Base-by-base conservation (phyloP, 2,797 vertebrate species). In the Coendou prehensilis region DNA sequence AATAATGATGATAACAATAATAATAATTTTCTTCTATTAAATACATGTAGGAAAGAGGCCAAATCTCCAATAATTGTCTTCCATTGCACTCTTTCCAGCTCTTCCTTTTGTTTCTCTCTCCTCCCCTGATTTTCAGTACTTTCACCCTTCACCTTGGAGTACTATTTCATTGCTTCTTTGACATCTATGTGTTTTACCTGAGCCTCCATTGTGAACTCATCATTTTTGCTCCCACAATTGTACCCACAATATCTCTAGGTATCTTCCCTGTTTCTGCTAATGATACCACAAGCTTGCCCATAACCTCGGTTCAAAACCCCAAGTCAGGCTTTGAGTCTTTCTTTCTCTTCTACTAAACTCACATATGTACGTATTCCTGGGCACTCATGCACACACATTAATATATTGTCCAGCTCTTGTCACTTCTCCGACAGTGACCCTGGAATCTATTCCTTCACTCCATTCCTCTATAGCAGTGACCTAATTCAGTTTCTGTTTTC, bases 71-170 rank as follows among this genome's bases (percentile, higher is more conserved):
- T 20, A 64, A 80, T 9, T 17, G 23, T 69, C 45, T 79, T 67
- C 69, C 20, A 20, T n/a, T 73, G 73, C 9, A 87, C 10, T 8
- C n/a, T 88, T 47, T 13, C 18, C 30, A 26, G 22, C 8, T 54
- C 71, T 81, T 87, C 45, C 26, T 93, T 61, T 64, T 15, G 11
- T 76, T 45, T 80, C 50, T 96, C 11, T 73, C 45, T 64, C 41
- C 84, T 86, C 37, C 14, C 30, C 63, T 61, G 67, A 92, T 93
- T 97, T 82, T 95, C 61, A 47, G 73, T 75, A 45, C 61, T 90
- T 92, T 82, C 45, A 79, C 56, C 47, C 92, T 69, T 45, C 17
- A 50, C 89, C 45, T 54, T 15, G 18, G 23, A 52, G 33, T 41
- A 83, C 61, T 26, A 64, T 76, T 84, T 79, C 89, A 22, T 41